Base-by-base conservation (phyloP, 2,888 invertebrate genomes). In the Parasteatoda lunata region DNA sequence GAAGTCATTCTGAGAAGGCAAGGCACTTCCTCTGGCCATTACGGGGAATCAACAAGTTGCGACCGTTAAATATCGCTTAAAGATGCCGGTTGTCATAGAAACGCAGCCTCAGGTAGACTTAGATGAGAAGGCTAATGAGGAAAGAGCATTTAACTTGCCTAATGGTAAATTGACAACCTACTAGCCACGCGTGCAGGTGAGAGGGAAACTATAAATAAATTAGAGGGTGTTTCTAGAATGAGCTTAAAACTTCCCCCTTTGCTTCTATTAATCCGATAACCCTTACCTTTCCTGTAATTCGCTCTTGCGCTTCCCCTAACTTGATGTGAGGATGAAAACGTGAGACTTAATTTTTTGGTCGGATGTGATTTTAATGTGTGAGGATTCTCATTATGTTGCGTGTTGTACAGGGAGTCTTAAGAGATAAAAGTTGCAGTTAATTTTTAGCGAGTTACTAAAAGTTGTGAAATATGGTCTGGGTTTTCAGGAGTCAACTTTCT, bases 11-110 rank as follows among this genome's bases (percentile, higher is more conserved):
- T 65, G 45, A 64, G 76, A 69, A 59, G 59, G 9, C n/a, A 59
- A 59, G 7, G 9, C 79, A 71, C 83, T 70, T 48, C 72, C 72
- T 72, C 72, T 77, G 83, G 83, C 77, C 83, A 84, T 84, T 84
- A 84, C 77, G 76, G 83, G 59, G 83, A 84, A 84, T 84, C 84
- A 84, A 84, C 84, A 84, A 84, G 84, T 84, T 77, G 77, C 83
- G 64, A 73, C 84, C 72, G 78, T 73, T 84, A 84, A 84, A 84
- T 78, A 78, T 84, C 84, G 84, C 73, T 78, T 84, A 78, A 84
- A 84, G 84, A 84, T 78, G 84, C 78, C 72, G 73, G 84, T 84
- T 68, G 15, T 69, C 78, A 78, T 84, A 51, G 78, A 54, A 30
- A 84, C 84, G 68, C 54, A 49, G 78, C 81, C 76, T 54, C 83